phyloP scores from a whole-genome alignment of 92 coral and sea anemone species.

The Ricordea florida region DNA sequence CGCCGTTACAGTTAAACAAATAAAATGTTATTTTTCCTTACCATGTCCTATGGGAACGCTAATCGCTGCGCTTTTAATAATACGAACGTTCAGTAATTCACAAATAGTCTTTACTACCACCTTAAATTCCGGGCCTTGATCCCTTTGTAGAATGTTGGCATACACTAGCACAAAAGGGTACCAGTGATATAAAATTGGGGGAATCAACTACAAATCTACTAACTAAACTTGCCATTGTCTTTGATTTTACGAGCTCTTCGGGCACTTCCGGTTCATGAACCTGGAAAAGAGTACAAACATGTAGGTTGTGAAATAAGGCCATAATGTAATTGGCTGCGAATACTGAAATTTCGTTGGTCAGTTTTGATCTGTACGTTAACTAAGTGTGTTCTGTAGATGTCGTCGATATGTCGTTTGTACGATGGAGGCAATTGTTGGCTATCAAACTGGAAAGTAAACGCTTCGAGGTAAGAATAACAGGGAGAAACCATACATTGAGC shows the following conservation, averaged over 20 bases:
- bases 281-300: conserved; percentile 23
- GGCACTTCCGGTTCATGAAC: conserved; percentile 96
- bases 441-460: not conserved
- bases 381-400: too few relatives aligned
- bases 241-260: conserved; percentile 63
- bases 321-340: not conserved
- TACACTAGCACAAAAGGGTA: not conserved
- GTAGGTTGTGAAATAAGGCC: not conserved
- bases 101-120: conserved; percentile 32
- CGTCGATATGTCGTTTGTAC: too few relatives aligned
- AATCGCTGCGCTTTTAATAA: conserved; percentile 15
- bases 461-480: not conserved
- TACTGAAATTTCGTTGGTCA: too few relatives aligned
- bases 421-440: too few relatives aligned
- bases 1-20: too few relatives aligned
- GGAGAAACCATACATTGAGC: conserved; percentile 69
- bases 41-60: too few relatives aligned
- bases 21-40: too few relatives aligned
- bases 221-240: conserved; percentile 39
- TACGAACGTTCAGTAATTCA: conserved; percentile 10
- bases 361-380: too few relatives aligned
- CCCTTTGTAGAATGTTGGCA: conserved; percentile 37
- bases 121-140: conserved; percentile 46
- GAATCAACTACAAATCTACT: not conserved
- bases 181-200: not conserved